These are phyloP conservation scores for Pocillopora grandis DNA, from an alignment of 92 coral and sea anemone species.

Conservation along the genomic window DNA sequence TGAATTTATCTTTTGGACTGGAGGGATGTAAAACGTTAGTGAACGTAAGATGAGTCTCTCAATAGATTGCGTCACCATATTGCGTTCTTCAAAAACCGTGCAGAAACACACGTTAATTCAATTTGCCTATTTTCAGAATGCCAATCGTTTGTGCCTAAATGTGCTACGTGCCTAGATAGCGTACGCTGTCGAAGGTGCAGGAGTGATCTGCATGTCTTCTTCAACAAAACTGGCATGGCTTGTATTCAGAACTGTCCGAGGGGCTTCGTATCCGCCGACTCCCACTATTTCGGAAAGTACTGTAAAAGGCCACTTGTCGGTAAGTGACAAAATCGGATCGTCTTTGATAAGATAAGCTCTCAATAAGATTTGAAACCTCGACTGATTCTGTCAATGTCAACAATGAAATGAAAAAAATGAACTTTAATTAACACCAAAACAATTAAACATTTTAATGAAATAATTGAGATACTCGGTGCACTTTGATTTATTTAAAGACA, in stretches of 20 bases:
- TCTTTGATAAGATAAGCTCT: not conserved
- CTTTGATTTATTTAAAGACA: too few species aligned
- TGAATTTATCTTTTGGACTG: too few species aligned
- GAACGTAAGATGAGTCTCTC: too few species aligned
- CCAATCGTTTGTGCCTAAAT: constrained; percentile 47
- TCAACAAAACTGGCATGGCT: constrained; percentile 41
- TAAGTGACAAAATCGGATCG: not conserved
- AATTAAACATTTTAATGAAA: too few species aligned
- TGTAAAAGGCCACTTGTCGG: constrained; percentile 33
- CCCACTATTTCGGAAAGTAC: constrained; percentile 40
- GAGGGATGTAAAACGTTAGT: too few species aligned
- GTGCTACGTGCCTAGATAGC: constrained; percentile 63
- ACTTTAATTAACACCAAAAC: too few species aligned
- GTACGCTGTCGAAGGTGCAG: constrained; percentile 56
- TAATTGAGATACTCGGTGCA: too few species aligned
- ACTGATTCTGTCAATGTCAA: too few species aligned
- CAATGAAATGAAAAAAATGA: too few species aligned
- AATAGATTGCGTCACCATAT: too few species aligned
- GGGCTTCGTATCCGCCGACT: constrained; percentile 12
- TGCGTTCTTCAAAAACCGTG: too few species aligned
- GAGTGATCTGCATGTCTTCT: constrained; percentile 42
- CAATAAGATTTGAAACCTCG: not conserved
- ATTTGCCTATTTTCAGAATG: constrained; percentile 36
- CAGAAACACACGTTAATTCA: not conserved
- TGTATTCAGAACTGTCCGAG: constrained; percentile 37